phyloP scores from a whole-genome alignment of 1,140 invertebrate genomes.

The Musca vetustissima region DNA sequence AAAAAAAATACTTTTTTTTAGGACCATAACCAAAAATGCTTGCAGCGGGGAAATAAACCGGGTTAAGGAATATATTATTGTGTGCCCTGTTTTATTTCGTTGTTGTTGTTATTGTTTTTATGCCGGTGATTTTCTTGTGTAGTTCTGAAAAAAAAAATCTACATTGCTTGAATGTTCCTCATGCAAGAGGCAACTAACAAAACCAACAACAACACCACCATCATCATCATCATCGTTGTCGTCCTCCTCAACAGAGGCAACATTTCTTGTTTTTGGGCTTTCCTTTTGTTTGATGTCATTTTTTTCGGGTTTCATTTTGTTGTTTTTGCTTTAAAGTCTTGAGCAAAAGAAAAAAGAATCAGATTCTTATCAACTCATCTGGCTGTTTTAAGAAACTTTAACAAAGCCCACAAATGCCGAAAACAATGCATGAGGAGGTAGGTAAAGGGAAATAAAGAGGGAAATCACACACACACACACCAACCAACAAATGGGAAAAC shows the following conservation, averaged over 20 bases:
- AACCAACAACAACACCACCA: no score
- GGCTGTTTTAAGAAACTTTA: not conserved
- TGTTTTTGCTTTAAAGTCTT: not conserved
- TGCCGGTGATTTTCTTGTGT: conserved; percentile 6
- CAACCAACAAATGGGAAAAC: no score
- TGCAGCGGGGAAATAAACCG: no score
- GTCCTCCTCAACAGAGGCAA: no score
- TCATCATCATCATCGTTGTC: no score
- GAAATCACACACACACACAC: no score
- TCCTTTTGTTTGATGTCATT: not conserved
- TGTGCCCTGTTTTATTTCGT: not conserved
- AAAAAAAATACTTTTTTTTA: no score
- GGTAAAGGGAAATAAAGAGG: no score
- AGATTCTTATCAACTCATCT: conserved; percentile 18
- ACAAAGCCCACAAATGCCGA: not conserved
- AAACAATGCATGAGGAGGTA: no score
- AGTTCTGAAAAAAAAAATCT: not conserved
- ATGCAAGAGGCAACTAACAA: not conserved
- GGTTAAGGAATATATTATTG: no score
- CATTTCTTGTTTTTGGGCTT: not conserved
- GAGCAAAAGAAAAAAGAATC: not conserved
- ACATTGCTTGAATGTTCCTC: not conserved
- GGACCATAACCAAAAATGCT: no score
- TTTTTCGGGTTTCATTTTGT: not conserved
- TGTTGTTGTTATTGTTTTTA: not conserved